Base-by-base conservation (phyloP, 2,797 vertebrate genomes). In the Megalops cyprinoides region DNA sequence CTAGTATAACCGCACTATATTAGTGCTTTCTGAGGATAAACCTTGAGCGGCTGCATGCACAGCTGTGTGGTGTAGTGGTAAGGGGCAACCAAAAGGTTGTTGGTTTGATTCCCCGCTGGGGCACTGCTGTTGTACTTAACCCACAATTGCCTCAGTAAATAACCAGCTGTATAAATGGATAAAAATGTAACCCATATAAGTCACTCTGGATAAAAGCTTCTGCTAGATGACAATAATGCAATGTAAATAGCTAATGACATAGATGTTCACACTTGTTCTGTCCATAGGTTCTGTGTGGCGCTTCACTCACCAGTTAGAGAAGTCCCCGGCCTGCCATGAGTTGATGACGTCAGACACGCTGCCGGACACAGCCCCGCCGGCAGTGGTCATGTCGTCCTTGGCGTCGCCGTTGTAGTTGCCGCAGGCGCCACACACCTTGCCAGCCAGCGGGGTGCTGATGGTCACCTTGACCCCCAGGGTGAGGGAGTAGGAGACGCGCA, bases 251-350 rank as follows among this genome's bases (percentile, higher is more conserved):
- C n/a, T n/a, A n/a, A n/a, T n/a, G n/a, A n/a, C n/a, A n/a, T n/a
- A n/a, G 46, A 46, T 53, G 49, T 10, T 15, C 1, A 53, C 2
- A 53, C 10, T 53, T 2, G 7, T 7, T 8, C 2, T 7, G 14
- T 4, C 5, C 10, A 53, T 1, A 14, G 5, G 28, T 37, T 23
- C 60, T 18, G 4, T 3, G 18, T 1, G 1, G 18, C 48, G 53
- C 15, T 18, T 74, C 8, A 79, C 93, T 95, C 84, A 96, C 95
- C 95, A 96, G 77, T 77, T 82, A 58, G 90, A 90, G 82, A 96
- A 94, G 82, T 96, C 95, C 28, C 69, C 85, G 0, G 93, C 93
- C 12, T 18, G 89, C 95, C 95, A 96, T 25, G 87, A 93, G 7
- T 78, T 55, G 51, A 94, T 2, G 14, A 91, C 80, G 73, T 81